Evolutionary conservation across 2,113 vertebrate species (phyloP), one percentile per base, ranked within the genome.

Genomic region (Elachura formosa): DNA sequence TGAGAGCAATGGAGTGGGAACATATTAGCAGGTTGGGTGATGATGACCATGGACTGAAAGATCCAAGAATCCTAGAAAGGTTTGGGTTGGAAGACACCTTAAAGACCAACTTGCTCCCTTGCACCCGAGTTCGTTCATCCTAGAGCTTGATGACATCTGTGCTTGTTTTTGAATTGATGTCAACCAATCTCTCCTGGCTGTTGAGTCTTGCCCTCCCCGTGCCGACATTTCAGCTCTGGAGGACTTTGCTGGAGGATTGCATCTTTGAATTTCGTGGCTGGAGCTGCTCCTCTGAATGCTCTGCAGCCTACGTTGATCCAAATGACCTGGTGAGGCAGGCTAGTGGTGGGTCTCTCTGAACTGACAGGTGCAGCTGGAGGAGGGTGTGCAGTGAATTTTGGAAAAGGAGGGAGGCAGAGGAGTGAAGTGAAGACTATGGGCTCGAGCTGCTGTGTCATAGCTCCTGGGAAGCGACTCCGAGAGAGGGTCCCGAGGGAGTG

Each of bases 341-440:
- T 26, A 12, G 62, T 66, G 85, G 67, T 86, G 79, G 85, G 51
- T 87, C 38, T 73, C 26, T 89, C 82, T 66, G 78, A 86, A 66
- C 54, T 66, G 82, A 41, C 84, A 75, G 77, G 48, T 75, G 77
- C 78, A 85, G 87, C 96, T 94, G 92, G 79, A 93, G 82, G 79
- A 91, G 62, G 54, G 62, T 88, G 82, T 93, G 55, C 85, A 80
- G 6, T 62, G 31, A 56, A 22, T 9, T 41, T 31, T 83, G 92
- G 95, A 72, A 52, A 56, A 81, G 78, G 61, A 54, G 36, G 68
- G 68, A 90, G 68, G 36, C 29, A 73, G 49, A 82, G 63, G 11
- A 34, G 66, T 10, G 24, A 14, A 63, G 45, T 0, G 3, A 90
- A 33, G 89, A 24, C 43, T 38, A 13, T 0, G 4, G 64, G 2